Percentiles rank a stretch among this genome's conserved stretches.
phyloP scores from a whole-genome alignment of 1,140 invertebrate species.

The Lethocerus indicus region DNA sequence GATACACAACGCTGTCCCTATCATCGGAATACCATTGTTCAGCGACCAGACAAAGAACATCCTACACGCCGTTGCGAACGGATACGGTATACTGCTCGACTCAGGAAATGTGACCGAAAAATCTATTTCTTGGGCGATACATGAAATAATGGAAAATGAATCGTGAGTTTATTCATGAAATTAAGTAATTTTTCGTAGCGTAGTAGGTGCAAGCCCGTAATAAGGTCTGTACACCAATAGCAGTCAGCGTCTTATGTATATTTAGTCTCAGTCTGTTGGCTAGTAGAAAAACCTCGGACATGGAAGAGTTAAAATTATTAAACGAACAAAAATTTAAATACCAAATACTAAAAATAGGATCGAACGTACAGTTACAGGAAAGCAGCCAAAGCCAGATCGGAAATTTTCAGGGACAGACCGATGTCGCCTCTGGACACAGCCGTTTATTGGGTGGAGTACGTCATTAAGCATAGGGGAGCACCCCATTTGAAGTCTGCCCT shows the following conservation, averaged over 20 bases:
- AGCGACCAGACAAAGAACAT: conserved; percentile 35
- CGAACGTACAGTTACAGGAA: conserved; percentile 5
- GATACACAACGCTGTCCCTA: conserved; percentile 47
- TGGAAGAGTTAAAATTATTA: no score
- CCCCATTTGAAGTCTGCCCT: conserved; percentile 25
- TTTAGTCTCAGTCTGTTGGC: no score
- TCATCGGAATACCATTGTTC: conserved; percentile 48
- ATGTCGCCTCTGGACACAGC: conserved; percentile 32
- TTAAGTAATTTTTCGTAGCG: no score
- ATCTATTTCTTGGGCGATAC: conserved; percentile 14
- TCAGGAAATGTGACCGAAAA: conserved; percentile 11
- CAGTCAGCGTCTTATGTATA: no score
- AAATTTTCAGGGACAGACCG: conserved; percentile 33
- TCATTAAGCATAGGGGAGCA: conserved; percentile 27
- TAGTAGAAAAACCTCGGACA: no score
- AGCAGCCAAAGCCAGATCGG: conserved; percentile 1
- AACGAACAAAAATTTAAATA: no score
- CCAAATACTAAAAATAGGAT: not conserved
- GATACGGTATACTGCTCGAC: conserved; percentile 16
- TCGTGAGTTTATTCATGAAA: not conserved
- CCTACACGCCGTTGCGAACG: conserved; percentile 18
- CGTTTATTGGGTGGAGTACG: conserved; percentile 42
- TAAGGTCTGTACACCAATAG: no score
- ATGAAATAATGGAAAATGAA: not conserved
- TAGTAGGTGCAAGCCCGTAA: no score